Conservation (phyloP, 2,113 vertebrate genomes). For the Patagioenas fasciata region DNA sequence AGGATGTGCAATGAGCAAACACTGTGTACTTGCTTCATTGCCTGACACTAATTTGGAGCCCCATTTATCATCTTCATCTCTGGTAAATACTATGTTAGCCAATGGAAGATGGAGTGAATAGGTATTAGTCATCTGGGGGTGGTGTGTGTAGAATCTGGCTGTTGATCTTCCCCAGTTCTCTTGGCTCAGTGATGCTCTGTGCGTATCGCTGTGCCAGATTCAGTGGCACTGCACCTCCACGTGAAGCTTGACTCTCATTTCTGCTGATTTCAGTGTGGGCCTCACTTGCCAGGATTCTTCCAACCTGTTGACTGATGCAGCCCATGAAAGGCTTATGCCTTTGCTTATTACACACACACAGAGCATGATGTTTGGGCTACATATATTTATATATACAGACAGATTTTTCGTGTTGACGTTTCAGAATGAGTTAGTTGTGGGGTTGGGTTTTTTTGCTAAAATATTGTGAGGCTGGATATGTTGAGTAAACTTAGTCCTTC, state of each 20-base stretch:
- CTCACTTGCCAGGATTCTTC: not conserved
- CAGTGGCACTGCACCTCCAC: not conserved
- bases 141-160: not conserved
- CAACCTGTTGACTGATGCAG: not conserved
- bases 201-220: not conserved
- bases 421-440: not conserved
- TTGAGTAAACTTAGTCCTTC: not conserved
- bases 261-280: not conserved
- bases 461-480: not conserved
- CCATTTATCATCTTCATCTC: not conserved
- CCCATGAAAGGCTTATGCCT: not conserved
- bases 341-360: not conserved
- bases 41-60: not conserved
- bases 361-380: not conserved
- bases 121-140: not conserved
- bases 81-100: constrained; percentile 8
- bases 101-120: not conserved
- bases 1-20: not conserved
- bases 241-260: not conserved
- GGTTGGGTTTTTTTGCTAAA: not conserved
- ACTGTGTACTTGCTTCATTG: not conserved
- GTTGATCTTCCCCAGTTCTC: not conserved
- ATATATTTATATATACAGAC: no score
- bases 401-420: not conserved
- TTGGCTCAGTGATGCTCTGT: not conserved